Evolutionary conservation across 2,888 invertebrate genomes (phyloP), one percentile per base, ranked within the genome.

Genomic region (Carabus problematicus): DNA sequence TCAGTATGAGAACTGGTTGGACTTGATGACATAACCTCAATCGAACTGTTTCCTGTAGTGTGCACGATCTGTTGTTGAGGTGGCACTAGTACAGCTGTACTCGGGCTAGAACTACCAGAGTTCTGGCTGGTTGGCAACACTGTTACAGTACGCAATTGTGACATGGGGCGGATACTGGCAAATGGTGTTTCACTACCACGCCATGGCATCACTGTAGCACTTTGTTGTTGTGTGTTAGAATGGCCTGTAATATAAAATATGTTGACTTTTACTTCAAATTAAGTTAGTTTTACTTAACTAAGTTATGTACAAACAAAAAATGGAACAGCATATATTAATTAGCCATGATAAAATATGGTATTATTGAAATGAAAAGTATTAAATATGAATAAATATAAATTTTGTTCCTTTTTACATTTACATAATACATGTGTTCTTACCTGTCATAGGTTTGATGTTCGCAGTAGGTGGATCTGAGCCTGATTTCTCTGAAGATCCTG

Each of bases 361-460:
- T 29, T 29, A 29, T 6, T 29, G 29, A 29, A 29, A 29, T 29
- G 29, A 6, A 29, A 29, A 6, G 6, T 29, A 29, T 29, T 29
- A 29, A 29, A 6, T 29, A 29, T 29, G 59, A 16, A 19, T 4
- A 29, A 16, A n/a, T 2, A 49, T 62, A 6, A 39, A 11, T n/a
- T 75, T 45, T n/a, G n/a, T n/a, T n/a, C n/a, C n/a, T n/a, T n/a
- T n/a, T n/a, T n/a, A n/a, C 6, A 29, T 29, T 29, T 29, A 29
- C 6, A 29, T 29, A 6, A 29, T 6, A 29, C 29, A 29, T 29
- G 29, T 29, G 29, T 79, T 75, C 56, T 82, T 85, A 75, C 94
- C 94, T 2, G 96, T 92, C 91, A 97, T 94, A 0, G 97, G 97
- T 80, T 95, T 94, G 52, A 97, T 97, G 79, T 97, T 97, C 4